Percentiles rank a stretch among this genome's conserved stretches.
These are phyloP conservation scores for Ditylenchus dipsaci DNA, from an alignment of 1,140 invertebrate genomes.

Conservation along the genomic window DNA sequence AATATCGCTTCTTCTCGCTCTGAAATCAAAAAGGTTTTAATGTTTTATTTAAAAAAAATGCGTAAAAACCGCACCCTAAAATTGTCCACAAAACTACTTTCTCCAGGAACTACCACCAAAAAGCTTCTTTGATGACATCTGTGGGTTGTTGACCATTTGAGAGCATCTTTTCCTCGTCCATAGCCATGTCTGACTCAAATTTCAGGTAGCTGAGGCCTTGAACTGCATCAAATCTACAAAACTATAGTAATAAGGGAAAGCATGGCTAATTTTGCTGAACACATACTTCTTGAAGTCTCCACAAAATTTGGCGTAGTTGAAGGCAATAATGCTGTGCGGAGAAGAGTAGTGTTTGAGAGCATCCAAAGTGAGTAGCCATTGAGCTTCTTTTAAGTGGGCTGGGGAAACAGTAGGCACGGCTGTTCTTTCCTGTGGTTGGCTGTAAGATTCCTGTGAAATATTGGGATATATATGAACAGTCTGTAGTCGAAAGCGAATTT, in stretches of 20 bases:
- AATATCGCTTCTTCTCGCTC: constrained; percentile 41
- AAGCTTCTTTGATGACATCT: constrained; percentile 36
- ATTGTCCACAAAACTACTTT: constrained; percentile 40
- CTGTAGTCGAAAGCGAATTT: too few species aligned
- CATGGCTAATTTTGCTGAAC: neutral
- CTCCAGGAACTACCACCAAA: constrained; percentile 41
- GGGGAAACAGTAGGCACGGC: constrained; percentile 28
- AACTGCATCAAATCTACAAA: constrained; percentile 22
- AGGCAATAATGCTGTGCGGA: constrained; percentile 39
- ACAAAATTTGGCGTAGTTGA: constrained; percentile 38
- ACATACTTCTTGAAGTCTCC: constrained; percentile 46
- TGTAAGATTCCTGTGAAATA: neutral
- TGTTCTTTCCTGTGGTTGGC: constrained; percentile 23
- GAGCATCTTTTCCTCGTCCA: constrained; percentile 36
- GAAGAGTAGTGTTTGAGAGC: constrained; percentile 35
- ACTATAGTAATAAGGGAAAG: neutral
- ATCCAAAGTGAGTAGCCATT: constrained; percentile 31
- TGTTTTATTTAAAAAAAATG: too few species aligned
- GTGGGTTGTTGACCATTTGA: constrained; percentile 13
- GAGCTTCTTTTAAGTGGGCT: constrained; percentile 23
- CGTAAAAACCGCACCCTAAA: too few species aligned
- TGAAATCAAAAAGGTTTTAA: too few species aligned
- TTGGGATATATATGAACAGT: too few species aligned
- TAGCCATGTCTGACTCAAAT: constrained; percentile 33
- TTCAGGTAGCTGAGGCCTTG: constrained; percentile 13